Base-by-base conservation (phyloP, 92 coral and sea anemone genomes). In the Epizoanthus fatuus region DNA sequence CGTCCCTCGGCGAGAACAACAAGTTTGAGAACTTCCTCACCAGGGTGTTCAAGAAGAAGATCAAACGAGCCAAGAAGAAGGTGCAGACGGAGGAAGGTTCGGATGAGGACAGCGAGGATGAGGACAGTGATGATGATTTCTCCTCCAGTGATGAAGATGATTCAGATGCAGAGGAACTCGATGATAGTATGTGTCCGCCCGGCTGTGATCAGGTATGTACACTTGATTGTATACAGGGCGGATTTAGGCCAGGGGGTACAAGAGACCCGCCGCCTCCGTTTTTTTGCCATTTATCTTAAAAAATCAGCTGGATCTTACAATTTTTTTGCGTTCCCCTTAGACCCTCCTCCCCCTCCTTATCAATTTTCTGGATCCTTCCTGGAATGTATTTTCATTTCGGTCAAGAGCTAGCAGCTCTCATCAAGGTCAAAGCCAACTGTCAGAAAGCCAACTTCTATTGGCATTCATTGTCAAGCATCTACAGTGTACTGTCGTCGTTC, bases 81-180 rank as follows among this genome's bases (percentile, higher is more conserved):
- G 89, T 92, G 1, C 97, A 95, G 83, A 86, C 94, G 5, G 90
- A 92, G 17, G 97, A 93, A 55, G 99, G 96, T 17, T 97, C 99
- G 17, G 99, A 97, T 79, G 99, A 97, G 67, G 99, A 92, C 20
- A 97, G 99, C 73, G 99, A 95, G 20, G 99, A 97, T 38, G 98
- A 95, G 29, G 98, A 97, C 25, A 97, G 99, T 73, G 98, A 95
- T 74, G 99, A 97, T 57, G 99, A 97, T 58, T 70, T 97, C 67
- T 95, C 99, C 12, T 95, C 98, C 10, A 97, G 99, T 63, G 99
- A 97, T 65, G 98, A 93, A 55, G 98, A 94, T 86, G 98, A 93
- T 78, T 96, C 98, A 37, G 98, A 97, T 72, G 96, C 91, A 12
- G 98, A 95, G 15, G 96, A 94, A 19, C 90, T 97, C 65, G 99